Percentiles rank a stretch among this genome's conserved stretches.
Conservation (phyloP, 2,888 invertebrate genomes). For the Ceratothoa steindachneri region DNA sequence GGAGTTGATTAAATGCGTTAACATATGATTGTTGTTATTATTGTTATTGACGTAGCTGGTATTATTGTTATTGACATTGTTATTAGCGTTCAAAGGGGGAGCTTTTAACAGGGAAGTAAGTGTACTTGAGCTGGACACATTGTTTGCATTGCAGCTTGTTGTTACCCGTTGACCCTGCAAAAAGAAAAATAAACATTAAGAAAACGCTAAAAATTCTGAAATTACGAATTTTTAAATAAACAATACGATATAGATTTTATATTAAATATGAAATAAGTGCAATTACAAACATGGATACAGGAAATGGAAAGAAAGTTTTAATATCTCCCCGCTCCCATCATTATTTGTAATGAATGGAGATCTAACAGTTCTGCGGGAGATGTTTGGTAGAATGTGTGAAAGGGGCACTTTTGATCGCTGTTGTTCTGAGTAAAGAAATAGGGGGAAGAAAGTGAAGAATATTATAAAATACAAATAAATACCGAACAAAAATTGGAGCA, state of each 20-base stretch:
- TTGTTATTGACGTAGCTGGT: not conserved
- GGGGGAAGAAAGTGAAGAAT: too few relatives aligned
- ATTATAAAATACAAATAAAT: not conserved
- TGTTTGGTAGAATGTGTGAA: too few relatives aligned
- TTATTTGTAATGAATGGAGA: too few relatives aligned
- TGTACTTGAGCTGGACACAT: not conserved
- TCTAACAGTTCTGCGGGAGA: too few relatives aligned
- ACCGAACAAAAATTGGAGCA: not conserved
- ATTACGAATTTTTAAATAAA: not conserved
- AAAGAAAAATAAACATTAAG: not conserved
- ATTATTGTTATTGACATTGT: not conserved
- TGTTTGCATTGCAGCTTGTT: not conserved
- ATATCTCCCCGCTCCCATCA: too few relatives aligned
- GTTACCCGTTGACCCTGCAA: not conserved
- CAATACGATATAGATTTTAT: too few relatives aligned
- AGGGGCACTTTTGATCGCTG: too few relatives aligned
- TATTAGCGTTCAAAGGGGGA: conserved; percentile 1
- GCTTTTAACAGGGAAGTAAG: not conserved
- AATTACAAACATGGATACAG: too few relatives aligned
- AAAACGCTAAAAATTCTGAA: not conserved
- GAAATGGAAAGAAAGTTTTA: too few relatives aligned
- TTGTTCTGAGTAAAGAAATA: too few relatives aligned
- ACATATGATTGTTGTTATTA: not conserved
- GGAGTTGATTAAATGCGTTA: not conserved
- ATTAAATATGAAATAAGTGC: too few relatives aligned